Evolutionary conservation across 2,888 invertebrate genomes (phyloP), one percentile per base, ranked within the genome.

Genomic region (Rhopalosiphum nymphaeae): DNA sequence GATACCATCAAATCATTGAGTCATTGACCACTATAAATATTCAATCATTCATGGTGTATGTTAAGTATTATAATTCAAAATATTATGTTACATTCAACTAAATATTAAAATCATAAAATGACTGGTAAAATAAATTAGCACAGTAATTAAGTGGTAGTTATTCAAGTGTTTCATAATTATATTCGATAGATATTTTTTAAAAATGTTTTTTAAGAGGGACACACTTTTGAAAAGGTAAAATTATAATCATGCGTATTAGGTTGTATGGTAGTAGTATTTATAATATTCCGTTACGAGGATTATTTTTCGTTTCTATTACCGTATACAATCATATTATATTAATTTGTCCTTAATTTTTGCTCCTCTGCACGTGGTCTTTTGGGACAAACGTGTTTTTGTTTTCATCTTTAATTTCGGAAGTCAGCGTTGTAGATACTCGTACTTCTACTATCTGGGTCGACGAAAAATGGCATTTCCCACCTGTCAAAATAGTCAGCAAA

Each of bases 401-500:
- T 87, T 61, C 44, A 93, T 53, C 67, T 89, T 53, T 78, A 93
- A 87, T 93, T 93, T 78, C 21, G 29, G 10, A 78, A 93, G 89
- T 89, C 53, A 88, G 88, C 29, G 10, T 78, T 57, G 26, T 42
- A 53, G 36, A 49, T 78, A 78, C 36, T 36, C 78, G 78, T 78
- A 36, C 78, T 36, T 36, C 36, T 78, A 78, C 36, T 36, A 78
- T 36, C 11, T 44, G 26, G 16, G 57, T n/a, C 0, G 86, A 46
- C 86, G 56, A 89, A 89, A 93, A 93, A 93, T 93, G 46, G 93
- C 89, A 46, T 89, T 93, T 93, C 53, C 89, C 84, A 85, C 84
- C 56, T 89, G 89, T 89, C 93, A 93, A 89, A 93, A 89, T 93
- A 89, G 93, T 57, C 84, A 36, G 89, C 67, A 93, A 89, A 89